These are phyloP conservation scores for Pissodes strobi DNA, from an alignment of 1,140 invertebrate species.

Conservation along the genomic window DNA sequence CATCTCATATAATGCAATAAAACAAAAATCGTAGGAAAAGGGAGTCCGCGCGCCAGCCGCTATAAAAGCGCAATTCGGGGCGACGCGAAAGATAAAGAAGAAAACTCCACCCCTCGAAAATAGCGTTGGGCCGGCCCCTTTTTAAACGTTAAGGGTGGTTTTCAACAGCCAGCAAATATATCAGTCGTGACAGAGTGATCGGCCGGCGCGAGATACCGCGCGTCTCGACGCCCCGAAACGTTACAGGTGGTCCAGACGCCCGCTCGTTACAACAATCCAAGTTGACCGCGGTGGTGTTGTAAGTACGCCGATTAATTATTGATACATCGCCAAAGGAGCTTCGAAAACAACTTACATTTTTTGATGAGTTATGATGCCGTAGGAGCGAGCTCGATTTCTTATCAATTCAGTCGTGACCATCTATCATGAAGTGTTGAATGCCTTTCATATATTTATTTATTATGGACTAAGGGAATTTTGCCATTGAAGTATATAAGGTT, in stretches of 20 bases:
- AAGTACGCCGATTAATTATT: too few species aligned
- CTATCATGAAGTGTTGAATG: too few species aligned
- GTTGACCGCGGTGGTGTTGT: too few species aligned
- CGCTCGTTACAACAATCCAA: neutral
- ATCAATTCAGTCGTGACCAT: too few species aligned
- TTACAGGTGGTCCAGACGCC: conserved; percentile 25
- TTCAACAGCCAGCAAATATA: conserved; percentile 42
- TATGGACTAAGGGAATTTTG: too few species aligned
- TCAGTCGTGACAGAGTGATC: conserved; percentile 42
- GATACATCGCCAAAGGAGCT: too few species aligned
- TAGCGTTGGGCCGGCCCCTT: conserved; percentile 42
- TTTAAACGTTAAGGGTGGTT: conserved; percentile 45
- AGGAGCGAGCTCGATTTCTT: too few species aligned
- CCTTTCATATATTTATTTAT: too few species aligned
- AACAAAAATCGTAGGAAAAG: conserved; percentile 29
- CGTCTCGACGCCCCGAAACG: conserved; percentile 10
- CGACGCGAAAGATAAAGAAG: conserved; percentile 41
- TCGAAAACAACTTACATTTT: too few species aligned
- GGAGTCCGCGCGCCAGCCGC: conserved; percentile 8
- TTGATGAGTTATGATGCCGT: too few species aligned
- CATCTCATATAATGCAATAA: conserved; percentile 30
- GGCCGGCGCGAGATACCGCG: conserved; percentile 13
- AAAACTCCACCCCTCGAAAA: conserved; percentile 49
- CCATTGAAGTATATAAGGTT: too few species aligned
- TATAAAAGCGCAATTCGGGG: conserved; percentile 19